Evolutionary conservation across 1,140 invertebrate genomes (phyloP), one percentile per base, ranked within the genome.

Genomic region (Phenacoccus solenopsis): DNA sequence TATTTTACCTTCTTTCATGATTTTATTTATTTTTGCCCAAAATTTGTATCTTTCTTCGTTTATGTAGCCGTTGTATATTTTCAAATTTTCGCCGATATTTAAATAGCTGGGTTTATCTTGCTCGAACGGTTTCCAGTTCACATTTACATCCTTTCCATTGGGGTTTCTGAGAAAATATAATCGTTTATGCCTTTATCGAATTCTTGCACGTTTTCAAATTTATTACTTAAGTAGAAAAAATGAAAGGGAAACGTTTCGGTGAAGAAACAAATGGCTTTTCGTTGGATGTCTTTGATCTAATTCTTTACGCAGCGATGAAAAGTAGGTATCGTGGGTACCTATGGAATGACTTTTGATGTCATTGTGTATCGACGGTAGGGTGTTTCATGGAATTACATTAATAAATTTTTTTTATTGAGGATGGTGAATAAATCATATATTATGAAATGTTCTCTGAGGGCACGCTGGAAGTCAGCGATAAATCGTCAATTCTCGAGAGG

Each of bases 11-110:
- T 64, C 59, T 24, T 64, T 27, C 12, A 64, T 27, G 2, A 64
- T 25, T 64, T 64, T 64, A 64, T 64, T 64, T 64, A 64, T 64
- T 24, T 27, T 24, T 24, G 13, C 4, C 59, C 59, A 64, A 10
- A 64, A 64, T 64, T 64, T 64, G 21, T 24, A 24, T 24, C 22
- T 25, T 24, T 64, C 25, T 64, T 64, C 59, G 25, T 64, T 64
- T 64, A 64, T 64, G 13, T 27, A 27, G 2, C 59, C 59, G 16
- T 64, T 64, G 9, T 10, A 64, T 22, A 64, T 64, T 64, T 64
- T 64, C 5, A 64, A 16, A 24, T 25, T 64, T 10, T 64, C 59
- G 22, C 12, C 10, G 9, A 64, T 64, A 24, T 64, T 20, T 20
- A 64, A 64, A 64, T 24, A 64, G 25, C 21, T 5, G 25, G 59